Percentiles rank a stretch among this genome's conserved stretches.
Evolutionary conservation across 2,113 vertebrate genomes (phyloP).

Genomic region (Lepisosteus oculatus): DNA sequence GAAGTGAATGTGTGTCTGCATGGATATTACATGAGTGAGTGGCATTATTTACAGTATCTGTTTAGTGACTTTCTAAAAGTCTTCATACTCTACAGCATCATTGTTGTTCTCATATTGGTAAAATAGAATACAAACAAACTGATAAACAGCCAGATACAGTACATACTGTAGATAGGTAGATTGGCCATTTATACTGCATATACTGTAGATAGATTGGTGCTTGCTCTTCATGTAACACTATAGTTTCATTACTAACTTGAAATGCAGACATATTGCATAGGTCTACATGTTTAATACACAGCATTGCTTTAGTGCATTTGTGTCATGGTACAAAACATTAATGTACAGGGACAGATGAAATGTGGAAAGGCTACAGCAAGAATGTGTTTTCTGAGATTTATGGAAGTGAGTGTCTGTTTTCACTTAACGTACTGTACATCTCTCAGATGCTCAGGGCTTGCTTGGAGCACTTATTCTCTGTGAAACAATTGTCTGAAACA

Average conservation of each 20-base stretch:
- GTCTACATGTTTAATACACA: no score
- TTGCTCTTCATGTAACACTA: no score
- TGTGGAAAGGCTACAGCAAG: no score
- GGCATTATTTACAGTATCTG: not conserved
- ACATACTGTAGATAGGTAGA: not conserved
- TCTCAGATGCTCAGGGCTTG: not conserved
- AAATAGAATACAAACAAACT: slow-evolving; percentile 1
- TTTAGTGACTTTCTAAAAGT: slow-evolving; percentile 4
- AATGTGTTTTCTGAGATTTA: not conserved
- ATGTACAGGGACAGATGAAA: no score
- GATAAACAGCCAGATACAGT: not conserved
- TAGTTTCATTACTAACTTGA: no score
- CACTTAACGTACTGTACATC: not conserved
- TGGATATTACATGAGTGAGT: slow-evolving; percentile 1
- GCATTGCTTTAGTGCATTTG: no score
- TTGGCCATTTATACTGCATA: no score
- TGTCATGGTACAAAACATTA: no score
- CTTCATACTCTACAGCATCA: slow-evolving; percentile 10
- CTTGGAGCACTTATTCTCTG: slow-evolving; percentile 1
- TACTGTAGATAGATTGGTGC: no score
- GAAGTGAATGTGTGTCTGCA: slow-evolving; percentile 36
- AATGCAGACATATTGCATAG: no score
- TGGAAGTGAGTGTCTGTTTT: not conserved
- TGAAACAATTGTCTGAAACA: not conserved
- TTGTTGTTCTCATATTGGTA: not conserved